Evolutionary conservation across 2,888 invertebrate species (phyloP).

Genomic region (Arge pagana): DNA sequence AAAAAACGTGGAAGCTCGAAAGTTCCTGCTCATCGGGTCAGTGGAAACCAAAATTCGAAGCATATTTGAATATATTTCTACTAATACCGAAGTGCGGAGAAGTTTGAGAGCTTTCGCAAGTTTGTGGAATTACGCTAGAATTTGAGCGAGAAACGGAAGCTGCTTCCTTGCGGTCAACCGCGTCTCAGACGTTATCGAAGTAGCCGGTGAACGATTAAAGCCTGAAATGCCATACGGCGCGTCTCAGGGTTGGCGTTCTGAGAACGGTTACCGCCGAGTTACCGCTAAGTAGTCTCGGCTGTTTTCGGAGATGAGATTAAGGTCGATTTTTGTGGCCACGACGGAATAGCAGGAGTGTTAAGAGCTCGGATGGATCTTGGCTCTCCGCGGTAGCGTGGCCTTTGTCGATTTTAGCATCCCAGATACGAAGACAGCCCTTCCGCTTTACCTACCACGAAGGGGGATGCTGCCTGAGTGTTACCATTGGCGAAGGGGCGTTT

Average conservation of each 20-base stretch:
- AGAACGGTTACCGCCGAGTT: slow-evolving; percentile 13
- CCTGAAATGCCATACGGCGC: not conserved
- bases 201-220: slow-evolving; percentile 5
- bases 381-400: not conserved
- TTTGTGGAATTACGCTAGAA: no score
- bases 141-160: no score
- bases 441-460: no score
- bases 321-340: slow-evolving; percentile 21
- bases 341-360: slow-evolving; percentile 14
- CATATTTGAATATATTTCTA: no score
- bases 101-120: no score
- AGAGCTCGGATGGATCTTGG: no score
- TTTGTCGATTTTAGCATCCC: slow-evolving; percentile 9
- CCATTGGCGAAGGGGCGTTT: slow-evolving; percentile 36
- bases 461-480: slow-evolving; percentile 11
- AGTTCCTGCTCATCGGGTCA: no score
- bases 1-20: no score
- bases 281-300: slow-evolving; percentile 12
- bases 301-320: slow-evolving; percentile 17
- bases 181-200: slow-evolving; percentile 8
- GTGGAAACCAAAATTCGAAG: no score
- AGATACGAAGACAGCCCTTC: no score
- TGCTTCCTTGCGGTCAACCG: no score
- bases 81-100: no score
- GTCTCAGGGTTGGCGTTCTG: slow-evolving; percentile 1